Evolutionary conservation across 2,113 vertebrate genomes (phyloP).

Genomic region (Neodon shergylaensis): DNA sequence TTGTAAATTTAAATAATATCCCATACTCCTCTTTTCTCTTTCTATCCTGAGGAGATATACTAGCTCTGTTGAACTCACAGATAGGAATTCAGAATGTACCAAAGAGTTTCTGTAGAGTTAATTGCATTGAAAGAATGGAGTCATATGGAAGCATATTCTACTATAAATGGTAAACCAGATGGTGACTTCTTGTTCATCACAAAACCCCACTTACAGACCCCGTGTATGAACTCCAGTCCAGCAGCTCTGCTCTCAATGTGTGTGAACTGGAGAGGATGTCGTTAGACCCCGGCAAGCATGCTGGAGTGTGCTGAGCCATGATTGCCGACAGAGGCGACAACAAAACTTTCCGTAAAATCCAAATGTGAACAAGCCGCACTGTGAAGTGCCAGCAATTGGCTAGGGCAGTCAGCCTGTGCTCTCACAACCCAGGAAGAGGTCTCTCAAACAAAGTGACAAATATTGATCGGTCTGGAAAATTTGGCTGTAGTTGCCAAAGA

Average conservation of each 20-base stretch:
- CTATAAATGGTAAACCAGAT: neutral
- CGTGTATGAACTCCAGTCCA: neutral
- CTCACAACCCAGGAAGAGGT: neutral
- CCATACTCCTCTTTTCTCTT: neutral
- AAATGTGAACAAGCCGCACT: slow-evolving; percentile 39
- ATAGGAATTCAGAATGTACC: neutral
- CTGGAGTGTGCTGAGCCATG: neutral
- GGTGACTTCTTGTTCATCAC: neutral
- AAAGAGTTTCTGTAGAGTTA: neutral
- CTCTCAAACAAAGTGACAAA: neutral
- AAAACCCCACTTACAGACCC: neutral
- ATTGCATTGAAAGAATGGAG: neutral
- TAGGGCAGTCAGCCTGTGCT: neutral
- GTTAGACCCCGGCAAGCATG: neutral
- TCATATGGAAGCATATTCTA: slow-evolving; percentile 11
- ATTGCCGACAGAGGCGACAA: neutral
- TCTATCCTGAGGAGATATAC: neutral
- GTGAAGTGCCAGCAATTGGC: neutral
- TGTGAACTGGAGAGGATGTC: slow-evolving; percentile 22
- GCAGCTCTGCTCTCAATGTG: neutral
- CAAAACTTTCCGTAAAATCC: slow-evolving; percentile 37
- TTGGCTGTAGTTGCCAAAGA: neutral
- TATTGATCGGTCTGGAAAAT: neutral
- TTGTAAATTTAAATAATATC: neutral
- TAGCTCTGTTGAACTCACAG: neutral